phyloP scores from a whole-genome alignment of 2,113 vertebrate species.

The Aptenodytes patagonicus region DNA sequence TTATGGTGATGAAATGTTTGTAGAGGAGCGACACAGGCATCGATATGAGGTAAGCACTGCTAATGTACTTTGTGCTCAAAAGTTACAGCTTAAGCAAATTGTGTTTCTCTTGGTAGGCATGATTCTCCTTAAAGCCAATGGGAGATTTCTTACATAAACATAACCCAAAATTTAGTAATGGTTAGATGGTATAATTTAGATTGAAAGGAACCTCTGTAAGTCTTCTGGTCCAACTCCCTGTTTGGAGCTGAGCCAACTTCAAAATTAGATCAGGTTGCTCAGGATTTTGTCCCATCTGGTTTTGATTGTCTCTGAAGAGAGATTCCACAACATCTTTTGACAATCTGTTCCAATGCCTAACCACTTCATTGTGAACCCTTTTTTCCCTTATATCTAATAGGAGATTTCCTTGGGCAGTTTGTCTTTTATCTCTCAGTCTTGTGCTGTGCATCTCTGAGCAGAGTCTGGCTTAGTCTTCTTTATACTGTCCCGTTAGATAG shows the following conservation, averaged over 20 bases:
- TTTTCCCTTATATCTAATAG: neutral
- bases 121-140: neutral
- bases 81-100: neutral
- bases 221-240: neutral
- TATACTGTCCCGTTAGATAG: neutral
- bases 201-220: neutral
- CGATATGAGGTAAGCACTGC: conserved; percentile 73
- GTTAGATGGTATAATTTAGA: neutral
- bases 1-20: conserved; percentile 70
- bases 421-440: neutral
- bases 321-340: neutral
- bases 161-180: neutral
- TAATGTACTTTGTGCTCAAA: neutral
- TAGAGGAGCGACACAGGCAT: conserved; percentile 82
- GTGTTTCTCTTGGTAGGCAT: neutral
- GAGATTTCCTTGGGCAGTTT: neutral
- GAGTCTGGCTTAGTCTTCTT: neutral
- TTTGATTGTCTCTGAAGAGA: neutral
- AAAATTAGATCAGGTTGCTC: neutral
- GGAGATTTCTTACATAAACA: neutral
- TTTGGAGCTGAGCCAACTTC: neutral
- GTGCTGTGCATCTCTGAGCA: neutral
- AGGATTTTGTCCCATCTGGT: neutral
- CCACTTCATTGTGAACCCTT: neutral
- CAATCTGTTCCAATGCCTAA: neutral